A percentile compares a stretch with the other conserved stretches of the same genome.
Conservation (phyloP, 2,888 invertebrate genomes). For the Eilema depressum region DNA sequence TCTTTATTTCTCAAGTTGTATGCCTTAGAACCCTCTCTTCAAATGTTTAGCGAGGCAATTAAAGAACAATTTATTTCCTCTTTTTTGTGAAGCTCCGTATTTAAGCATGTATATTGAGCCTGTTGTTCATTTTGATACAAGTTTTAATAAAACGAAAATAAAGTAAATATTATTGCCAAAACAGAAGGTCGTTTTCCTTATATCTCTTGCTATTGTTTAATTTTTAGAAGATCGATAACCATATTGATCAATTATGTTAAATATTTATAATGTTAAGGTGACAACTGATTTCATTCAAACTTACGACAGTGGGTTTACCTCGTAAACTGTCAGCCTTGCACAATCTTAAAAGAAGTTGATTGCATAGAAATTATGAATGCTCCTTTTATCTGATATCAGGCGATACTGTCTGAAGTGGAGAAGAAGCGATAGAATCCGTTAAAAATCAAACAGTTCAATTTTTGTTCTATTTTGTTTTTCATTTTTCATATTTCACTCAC, state of each 20-base stretch:
- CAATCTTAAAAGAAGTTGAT: too few relatives aligned
- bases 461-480: too few relatives aligned
- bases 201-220: background rate
- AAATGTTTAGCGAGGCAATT: conserved; percentile 47
- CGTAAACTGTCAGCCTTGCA: too few relatives aligned
- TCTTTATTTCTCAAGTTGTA: conserved; percentile 35
- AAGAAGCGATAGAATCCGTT: too few relatives aligned
- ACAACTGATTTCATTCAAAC: too few relatives aligned
- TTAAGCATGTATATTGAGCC: conserved; percentile 7
- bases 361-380: too few relatives aligned
- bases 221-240: background rate
- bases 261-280: too few relatives aligned
- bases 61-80: conserved; percentile 46
- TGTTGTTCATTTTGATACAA: conserved; percentile 8
- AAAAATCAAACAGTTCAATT: too few relatives aligned
- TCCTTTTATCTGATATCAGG: too few relatives aligned
- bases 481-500: too few relatives aligned
- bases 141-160: background rate
- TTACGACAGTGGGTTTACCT: too few relatives aligned
- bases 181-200: background rate
- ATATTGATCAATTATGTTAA: background rate
- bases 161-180: background rate
- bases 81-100: conserved; percentile 25
- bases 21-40: conserved; percentile 32
- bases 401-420: too few relatives aligned